Conservation (phyloP, 2,888 invertebrate genomes). For the Mesorhabditis spiculigera region DNA sequence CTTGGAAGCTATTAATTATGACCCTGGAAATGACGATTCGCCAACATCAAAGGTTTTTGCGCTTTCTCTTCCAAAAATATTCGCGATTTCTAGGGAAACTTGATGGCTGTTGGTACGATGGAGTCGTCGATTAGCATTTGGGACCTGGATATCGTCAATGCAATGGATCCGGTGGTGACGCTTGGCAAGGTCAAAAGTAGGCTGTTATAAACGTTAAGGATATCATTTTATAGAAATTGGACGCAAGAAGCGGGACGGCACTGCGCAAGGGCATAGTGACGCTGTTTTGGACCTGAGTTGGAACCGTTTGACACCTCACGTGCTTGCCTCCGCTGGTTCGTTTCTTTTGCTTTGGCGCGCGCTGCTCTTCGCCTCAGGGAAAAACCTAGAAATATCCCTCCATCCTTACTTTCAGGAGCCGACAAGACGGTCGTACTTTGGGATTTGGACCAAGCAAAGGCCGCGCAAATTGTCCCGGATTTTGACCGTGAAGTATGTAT, state of each 20-base stretch:
- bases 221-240: background rate
- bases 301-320: constrained; percentile 70
- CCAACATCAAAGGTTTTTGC: background rate
- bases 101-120: constrained; percentile 89
- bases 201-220: background rate
- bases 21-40: constrained; percentile 70
- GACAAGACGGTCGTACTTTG: constrained; percentile 82
- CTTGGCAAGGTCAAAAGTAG: constrained; percentile 60
- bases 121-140: constrained; percentile 88
- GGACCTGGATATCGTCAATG: constrained; percentile 90
- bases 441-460: constrained; percentile 80
- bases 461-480: constrained; percentile 63
- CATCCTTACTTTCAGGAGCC: constrained; percentile 62
- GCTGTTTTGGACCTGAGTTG: constrained; percentile 87
- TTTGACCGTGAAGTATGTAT: constrained; percentile 27
- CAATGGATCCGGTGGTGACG: constrained; percentile 80
- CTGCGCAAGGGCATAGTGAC: constrained; percentile 72
- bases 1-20: constrained; percentile 85
- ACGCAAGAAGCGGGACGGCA: constrained; percentile 42
- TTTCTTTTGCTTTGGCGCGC: background rate
- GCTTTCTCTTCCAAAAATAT: background rate
- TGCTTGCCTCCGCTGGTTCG: constrained; percentile 81
- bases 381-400: background rate
- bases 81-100: constrained; percentile 68
- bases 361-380: background rate